phyloP scores from a whole-genome alignment of 2,888 invertebrate genomes.

The Ceraclea dissimilis region DNA sequence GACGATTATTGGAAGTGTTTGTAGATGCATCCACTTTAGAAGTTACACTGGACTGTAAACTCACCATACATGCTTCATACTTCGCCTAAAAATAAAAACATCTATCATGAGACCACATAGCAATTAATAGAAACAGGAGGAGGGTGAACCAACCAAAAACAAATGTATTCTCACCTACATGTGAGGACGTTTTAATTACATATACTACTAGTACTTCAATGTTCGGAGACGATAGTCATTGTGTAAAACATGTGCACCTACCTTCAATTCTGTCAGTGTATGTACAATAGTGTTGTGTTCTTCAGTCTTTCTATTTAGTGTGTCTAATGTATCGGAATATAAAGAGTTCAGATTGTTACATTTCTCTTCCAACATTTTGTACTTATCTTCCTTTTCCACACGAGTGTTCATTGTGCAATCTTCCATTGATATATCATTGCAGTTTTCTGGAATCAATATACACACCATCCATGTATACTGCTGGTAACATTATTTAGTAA shows the following conservation, averaged over 20 bases:
- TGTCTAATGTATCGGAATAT: background rate
- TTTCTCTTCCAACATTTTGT: constrained; percentile 1
- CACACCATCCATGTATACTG: background rate
- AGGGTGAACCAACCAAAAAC: no score
- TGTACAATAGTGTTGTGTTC: constrained; percentile 1
- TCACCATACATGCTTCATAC: background rate
- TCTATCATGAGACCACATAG: no score
- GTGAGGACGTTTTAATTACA: no score
- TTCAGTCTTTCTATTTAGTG: constrained; percentile 4
- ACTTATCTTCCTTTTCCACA: constrained; percentile 3
- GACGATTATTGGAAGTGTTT: background rate
- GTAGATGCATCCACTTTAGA: constrained; percentile 8
- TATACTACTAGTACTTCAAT: no score
- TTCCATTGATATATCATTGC: constrained; percentile 9
- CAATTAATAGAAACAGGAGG: no score
- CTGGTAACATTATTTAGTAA: background rate
- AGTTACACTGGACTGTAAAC: background rate
- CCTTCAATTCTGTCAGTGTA: constrained; percentile 3
- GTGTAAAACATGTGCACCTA: constrained; percentile 2
- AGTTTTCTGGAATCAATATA: no score
- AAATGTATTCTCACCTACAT: no score
- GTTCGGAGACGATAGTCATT: no score
- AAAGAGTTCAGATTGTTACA: background rate
- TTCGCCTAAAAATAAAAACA: background rate
- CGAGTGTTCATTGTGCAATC: constrained; percentile 3